Evolutionary conservation across 2,888 invertebrate species (phyloP), one percentile per base, ranked within the genome.

Genomic region (Leptinotarsa rubiginosa): DNA sequence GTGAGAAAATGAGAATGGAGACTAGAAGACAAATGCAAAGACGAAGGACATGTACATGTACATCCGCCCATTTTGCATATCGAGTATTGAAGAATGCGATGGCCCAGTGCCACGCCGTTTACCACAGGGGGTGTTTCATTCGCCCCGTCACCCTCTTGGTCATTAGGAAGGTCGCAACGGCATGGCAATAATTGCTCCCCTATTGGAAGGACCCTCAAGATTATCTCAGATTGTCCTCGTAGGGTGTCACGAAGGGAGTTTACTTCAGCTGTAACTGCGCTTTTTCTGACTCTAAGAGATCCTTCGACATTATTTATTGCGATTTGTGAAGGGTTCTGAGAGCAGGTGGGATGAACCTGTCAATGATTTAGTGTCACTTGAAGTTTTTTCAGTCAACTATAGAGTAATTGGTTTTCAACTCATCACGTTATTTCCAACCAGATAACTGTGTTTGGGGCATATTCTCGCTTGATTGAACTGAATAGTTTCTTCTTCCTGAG

Each of bases 151-250:
- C 62, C 62, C 62, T 62, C 41, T 15, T 62, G 62, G 62, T 62
- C 62, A 62, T 62, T 62, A 62, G n/a, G 41, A 62, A 41, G n/a
- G 62, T 31, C 15, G 31, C 62, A 31, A 5, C 41, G 41, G 62
- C 62, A n/a, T 62, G 31, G 62, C 62, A 62, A 62, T 62, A 62
- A 62, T 62, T 62, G 62, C 62, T 62, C 62, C 62, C 62, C 62
- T 31, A 41, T 41, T 10, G 62, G 15, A 41, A 62, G 41, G 62
- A 31, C 62, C 62, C 62, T 62, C 20, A 62, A 62, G 62, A 41
- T 62, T 62, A 41, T 41, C n/a, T 5, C 41, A 62, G n/a, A 62
- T 62, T 62, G 62, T 62, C 31, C 25, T 62, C 10, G 62, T n/a
- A 25, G 62, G 62, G 41, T 31, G 62, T 62, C 31, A 10, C n/a